These are phyloP conservation scores for Phengaris alcon DNA, from an alignment of 2,888 invertebrate genomes.

Conservation along the genomic window DNA sequence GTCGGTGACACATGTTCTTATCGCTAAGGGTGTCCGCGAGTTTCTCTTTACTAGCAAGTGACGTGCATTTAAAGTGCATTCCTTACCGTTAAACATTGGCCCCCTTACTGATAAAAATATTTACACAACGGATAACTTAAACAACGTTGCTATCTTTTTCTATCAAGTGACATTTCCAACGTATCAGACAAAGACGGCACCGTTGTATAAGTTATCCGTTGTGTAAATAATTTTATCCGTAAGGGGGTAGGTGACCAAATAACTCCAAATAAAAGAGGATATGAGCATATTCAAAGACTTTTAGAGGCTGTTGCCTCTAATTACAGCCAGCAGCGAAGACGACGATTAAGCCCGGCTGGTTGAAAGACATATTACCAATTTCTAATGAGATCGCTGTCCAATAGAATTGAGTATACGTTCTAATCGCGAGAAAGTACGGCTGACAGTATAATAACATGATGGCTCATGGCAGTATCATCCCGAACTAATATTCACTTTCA, in stretches of 20 bases:
- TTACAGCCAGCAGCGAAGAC: background rate
- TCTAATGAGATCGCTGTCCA: constrained; percentile 13
- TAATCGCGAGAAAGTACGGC: constrained; percentile 10
- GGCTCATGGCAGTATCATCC: constrained; percentile 2
- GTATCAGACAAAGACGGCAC: too few relatives aligned
- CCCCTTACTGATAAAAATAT: too few relatives aligned
- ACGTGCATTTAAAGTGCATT: constrained; percentile 2
- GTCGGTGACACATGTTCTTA: background rate
- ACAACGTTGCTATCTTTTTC: too few relatives aligned
- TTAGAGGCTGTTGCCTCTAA: background rate
- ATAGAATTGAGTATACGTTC: constrained; percentile 12
- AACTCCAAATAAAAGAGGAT: too few relatives aligned
- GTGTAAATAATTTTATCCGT: too few relatives aligned
- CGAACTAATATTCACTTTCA: constrained; percentile 15
- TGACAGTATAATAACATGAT: constrained; percentile 10
- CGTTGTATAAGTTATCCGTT: too few relatives aligned
- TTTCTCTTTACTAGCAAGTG: constrained; percentile 21
- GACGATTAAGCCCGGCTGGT: background rate
- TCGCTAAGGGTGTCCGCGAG: constrained; percentile 17
- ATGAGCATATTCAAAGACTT: background rate
- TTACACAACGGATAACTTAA: too few relatives aligned
- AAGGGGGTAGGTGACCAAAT: too few relatives aligned
- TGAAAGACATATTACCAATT: constrained; percentile 6
- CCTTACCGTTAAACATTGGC: too few relatives aligned
- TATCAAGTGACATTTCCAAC: too few relatives aligned